A percentile compares a stretch with the other conserved stretches of the same genome.
These are phyloP conservation scores for Oithona nana DNA, from an alignment of 2,888 invertebrate species.

Conservation along the genomic window DNA sequence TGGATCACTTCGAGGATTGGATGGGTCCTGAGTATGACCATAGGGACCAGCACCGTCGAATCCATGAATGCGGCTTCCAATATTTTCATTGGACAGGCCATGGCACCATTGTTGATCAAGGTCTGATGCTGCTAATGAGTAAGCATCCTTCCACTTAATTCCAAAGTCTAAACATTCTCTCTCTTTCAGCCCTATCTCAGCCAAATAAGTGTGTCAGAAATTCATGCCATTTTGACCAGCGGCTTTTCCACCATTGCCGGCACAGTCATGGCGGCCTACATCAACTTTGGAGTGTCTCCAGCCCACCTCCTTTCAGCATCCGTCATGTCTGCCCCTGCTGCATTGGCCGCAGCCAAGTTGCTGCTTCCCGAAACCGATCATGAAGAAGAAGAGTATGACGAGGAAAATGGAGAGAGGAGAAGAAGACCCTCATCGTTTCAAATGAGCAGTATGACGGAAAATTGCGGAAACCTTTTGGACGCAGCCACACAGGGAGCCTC, in stretches of 20 bases:
- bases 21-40: slow-evolving; percentile 44
- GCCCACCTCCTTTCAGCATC: slow-evolving; percentile 76
- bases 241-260: slow-evolving; percentile 90
- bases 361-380: slow-evolving; percentile 78
- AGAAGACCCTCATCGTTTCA: too few relatives aligned
- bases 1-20: slow-evolving; percentile 62
- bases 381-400: slow-evolving; percentile 50
- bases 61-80: slow-evolving; percentile 85
- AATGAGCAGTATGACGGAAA: too few relatives aligned
- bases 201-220: slow-evolving; percentile 65
- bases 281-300: slow-evolving; percentile 68
- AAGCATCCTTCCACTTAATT: too few relatives aligned
- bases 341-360: slow-evolving; percentile 69
- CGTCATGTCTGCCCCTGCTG: slow-evolving; percentile 89
- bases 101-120: slow-evolving; percentile 55
- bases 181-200: slow-evolving; percentile 57
- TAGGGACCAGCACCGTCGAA: slow-evolving; percentile 82
- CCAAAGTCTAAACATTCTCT: too few relatives aligned
- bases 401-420: slow-evolving; percentile 45
- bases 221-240: slow-evolving; percentile 79
- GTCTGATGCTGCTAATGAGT: neutral
- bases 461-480: slow-evolving; percentile 51
- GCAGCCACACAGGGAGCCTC: slow-evolving; percentile 77
- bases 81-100: slow-evolving; percentile 83
- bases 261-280: slow-evolving; percentile 77